Base-by-base conservation (phyloP, 1,140 invertebrate species). In the Bombus consobrinus region DNA sequence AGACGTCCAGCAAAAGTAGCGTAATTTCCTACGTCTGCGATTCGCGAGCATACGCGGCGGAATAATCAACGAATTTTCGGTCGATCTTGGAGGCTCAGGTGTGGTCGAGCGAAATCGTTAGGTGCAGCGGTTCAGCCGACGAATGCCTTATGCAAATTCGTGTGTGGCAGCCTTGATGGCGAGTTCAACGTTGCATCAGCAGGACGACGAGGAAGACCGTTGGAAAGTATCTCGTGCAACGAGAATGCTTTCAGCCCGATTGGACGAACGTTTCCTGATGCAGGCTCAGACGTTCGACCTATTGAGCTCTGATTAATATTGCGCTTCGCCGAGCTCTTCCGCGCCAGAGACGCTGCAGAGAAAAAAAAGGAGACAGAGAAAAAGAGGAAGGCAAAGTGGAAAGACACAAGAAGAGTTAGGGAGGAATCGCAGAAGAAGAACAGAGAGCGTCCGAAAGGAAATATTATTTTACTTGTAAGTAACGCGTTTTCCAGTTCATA, bases 281-380 rank as follows among this genome's bases (percentile, higher is more conserved):
- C 69, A 74, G 87, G 87, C 88, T 92, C 83, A 89, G 77, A 93
- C 89, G 89, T 89, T 92, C 79, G 66, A 90, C 85, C 92, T 83
- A 89, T 79, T 81, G 89, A 91, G 73, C 81, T 80, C 83, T 91
- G 90, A 93, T 93, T 93, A 92, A 93, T 93, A 91, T 93, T 90
- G 83, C 87, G 73, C 83, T 88, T 59, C 87, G 77, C 39, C 57
- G n/a, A 22, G 34, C 77, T 62, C 28, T 77, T 57, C 37, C 43
- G 53, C 43, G 66, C 81, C 32, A 80, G 39, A 77, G 81, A 84
- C 69, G 79, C 43, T 74, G 57, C n/a, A 80, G 59, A 73, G 37
- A 34, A 18, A 34, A 68, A 43, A 32, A 75, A 5, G 13, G 1
- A 53, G 59, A 68, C 9, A 53, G 12, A 72, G 10, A 43, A 6